These are phyloP conservation scores for Orthosia gracilis DNA, from an alignment of 2,888 invertebrate genomes.

Conservation along the genomic window DNA sequence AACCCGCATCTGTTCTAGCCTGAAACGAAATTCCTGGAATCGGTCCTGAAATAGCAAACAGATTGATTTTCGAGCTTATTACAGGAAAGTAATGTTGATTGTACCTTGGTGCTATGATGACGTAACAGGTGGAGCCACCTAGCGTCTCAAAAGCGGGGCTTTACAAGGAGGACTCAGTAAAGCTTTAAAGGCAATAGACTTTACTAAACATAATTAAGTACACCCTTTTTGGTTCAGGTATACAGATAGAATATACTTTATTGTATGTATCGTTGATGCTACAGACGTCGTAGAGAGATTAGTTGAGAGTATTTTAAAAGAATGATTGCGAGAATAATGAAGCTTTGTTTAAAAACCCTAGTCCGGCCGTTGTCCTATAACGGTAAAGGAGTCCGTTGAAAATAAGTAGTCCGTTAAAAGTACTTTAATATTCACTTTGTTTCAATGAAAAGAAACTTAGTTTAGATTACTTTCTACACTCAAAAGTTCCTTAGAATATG, in stretches of 20 bases:
- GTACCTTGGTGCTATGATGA: background rate
- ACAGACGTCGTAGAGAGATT: background rate
- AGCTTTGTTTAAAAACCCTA: too few species aligned
- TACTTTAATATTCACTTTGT: too few species aligned
- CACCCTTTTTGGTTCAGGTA: background rate
- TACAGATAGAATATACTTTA: too few species aligned
- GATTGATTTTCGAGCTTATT: background rate
- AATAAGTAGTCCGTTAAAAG: too few species aligned
- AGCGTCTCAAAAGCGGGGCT: slow-evolving; percentile 6
- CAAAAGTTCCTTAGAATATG: background rate
- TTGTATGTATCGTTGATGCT: background rate
- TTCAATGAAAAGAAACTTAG: too few species aligned
- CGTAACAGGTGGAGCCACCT: slow-evolving; percentile 43
- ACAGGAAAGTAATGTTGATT: background rate
- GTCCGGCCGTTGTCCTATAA: too few species aligned
- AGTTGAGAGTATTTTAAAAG: background rate
- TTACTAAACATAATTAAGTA: slow-evolving; percentile 1
- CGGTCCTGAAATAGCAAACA: background rate
- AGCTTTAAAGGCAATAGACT: slow-evolving; percentile 3
- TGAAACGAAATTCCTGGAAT: background rate
- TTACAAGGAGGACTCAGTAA: background rate
- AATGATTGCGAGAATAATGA: background rate
- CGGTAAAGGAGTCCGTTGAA: too few species aligned
- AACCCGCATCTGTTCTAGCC: background rate
- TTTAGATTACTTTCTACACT: background rate